phyloP scores from a whole-genome alignment of 2,113 vertebrate genomes.

The Tor tambroides region DNA sequence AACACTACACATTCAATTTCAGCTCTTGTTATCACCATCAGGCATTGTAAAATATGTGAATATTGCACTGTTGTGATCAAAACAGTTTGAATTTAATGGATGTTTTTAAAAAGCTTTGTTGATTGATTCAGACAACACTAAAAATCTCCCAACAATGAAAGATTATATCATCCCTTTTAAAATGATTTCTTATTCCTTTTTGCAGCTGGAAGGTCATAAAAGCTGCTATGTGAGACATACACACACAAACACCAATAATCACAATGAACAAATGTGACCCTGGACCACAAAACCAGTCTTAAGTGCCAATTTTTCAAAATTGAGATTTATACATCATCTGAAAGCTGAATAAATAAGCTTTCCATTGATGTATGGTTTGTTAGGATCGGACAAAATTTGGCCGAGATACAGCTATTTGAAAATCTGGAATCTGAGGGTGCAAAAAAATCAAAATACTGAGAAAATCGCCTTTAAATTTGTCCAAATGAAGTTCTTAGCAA shows the following conservation, averaged over 20 bases:
- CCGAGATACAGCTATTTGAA: no score
- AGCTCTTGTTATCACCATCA: background rate
- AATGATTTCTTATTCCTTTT: slow-evolving; percentile 18
- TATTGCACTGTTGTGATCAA: background rate
- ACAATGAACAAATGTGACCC: no score
- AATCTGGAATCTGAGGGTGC: no score
- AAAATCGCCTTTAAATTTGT: no score
- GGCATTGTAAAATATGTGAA: background rate
- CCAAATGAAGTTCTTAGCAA: no score
- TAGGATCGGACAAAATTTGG: no score
- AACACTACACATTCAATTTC: background rate
- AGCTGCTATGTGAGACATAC: slow-evolving; percentile 28
- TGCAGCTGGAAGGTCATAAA: slow-evolving; percentile 42
- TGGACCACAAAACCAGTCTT: no score
- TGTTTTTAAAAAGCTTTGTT: background rate
- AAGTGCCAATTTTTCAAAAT: no score
- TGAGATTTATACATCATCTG: no score
- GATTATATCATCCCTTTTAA: slow-evolving; percentile 46
- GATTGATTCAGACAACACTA: background rate
- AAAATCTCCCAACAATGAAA: slow-evolving; percentile 34
- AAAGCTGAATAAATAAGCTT: no score
- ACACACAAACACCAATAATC: background rate
- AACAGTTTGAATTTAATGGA: background rate
- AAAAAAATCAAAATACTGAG: no score
- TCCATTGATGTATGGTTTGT: no score